phyloP scores from a whole-genome alignment of 2,113 vertebrate genomes.

The Burhinus bistriatus region DNA sequence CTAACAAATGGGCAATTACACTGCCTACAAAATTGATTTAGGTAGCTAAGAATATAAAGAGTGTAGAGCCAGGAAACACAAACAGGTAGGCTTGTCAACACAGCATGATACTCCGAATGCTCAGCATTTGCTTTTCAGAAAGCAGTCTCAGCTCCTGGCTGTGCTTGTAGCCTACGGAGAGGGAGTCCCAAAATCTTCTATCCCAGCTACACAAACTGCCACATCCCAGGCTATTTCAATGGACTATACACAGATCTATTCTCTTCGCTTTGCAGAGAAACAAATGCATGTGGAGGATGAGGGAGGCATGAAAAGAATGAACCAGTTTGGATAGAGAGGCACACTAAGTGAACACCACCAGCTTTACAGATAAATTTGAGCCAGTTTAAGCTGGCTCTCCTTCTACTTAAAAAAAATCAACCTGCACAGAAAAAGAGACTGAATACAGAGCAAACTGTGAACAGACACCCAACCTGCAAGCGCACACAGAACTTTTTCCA shows the following conservation, averaged over 20 bases:
- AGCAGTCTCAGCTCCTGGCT: neutral
- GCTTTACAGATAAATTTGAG: neutral
- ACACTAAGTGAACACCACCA: neutral
- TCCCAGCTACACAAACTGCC: neutral
- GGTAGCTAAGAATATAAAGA: neutral
- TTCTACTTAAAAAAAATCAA: neutral
- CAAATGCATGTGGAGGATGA: accelerated
- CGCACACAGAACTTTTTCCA: neutral
- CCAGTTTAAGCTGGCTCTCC: neutral
- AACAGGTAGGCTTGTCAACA: neutral
- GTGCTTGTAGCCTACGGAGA: accelerated
- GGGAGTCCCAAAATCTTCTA: neutral
- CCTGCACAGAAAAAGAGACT: neutral
- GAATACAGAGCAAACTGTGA: accelerated
- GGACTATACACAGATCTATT: neutral
- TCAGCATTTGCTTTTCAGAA: neutral
- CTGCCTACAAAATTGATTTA: neutral
- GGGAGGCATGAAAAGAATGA: neutral
- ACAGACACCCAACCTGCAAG: neutral
- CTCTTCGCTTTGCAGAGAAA: accelerated
- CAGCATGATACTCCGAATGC: neutral
- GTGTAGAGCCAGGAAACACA: neutral
- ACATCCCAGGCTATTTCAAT: neutral
- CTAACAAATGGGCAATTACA: neutral
- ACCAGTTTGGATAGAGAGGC: neutral